Evolutionary conservation across 2,113 vertebrate species (phyloP).

Genomic region (Vidua macroura): DNA sequence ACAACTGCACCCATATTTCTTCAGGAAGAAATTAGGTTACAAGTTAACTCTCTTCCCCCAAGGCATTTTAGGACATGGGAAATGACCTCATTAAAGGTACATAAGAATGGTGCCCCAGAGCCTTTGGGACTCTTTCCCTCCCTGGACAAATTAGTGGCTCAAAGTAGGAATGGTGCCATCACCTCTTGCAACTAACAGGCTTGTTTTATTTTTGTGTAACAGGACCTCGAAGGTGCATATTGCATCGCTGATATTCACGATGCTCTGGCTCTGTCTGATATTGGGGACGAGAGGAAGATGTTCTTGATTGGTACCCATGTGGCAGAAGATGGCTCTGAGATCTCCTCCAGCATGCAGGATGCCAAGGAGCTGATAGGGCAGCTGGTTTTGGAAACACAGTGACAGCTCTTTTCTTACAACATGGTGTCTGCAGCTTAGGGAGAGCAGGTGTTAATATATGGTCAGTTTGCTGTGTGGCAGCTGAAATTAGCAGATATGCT

Average conservation of each 20-base stretch:
- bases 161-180: not conserved
- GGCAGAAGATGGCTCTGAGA: constrained; percentile 72
- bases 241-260: constrained; percentile 89
- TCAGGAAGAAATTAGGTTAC: not conserved
- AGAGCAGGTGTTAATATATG: not conserved
- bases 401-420: not conserved
- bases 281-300: constrained; percentile 83
- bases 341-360: constrained; percentile 81
- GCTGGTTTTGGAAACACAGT: constrained; percentile 73
- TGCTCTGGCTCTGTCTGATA: constrained; percentile 79
- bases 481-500: constrained; percentile 28
- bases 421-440: not conserved
- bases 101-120: not conserved
- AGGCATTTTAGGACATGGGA: not conserved
- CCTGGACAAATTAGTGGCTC: not conserved
- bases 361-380: constrained; percentile 85
- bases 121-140: not conserved
- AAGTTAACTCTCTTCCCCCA: not conserved
- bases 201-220: constrained; percentile 16
- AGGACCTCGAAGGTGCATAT: constrained; percentile 87
- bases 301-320: constrained; percentile 87
- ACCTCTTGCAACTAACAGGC: not conserved
- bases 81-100: not conserved
- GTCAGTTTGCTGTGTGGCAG: not conserved
- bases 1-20: not conserved